phyloP scores from a whole-genome alignment of 2,797 vertebrate genomes.

The Alauda arvensis region DNA sequence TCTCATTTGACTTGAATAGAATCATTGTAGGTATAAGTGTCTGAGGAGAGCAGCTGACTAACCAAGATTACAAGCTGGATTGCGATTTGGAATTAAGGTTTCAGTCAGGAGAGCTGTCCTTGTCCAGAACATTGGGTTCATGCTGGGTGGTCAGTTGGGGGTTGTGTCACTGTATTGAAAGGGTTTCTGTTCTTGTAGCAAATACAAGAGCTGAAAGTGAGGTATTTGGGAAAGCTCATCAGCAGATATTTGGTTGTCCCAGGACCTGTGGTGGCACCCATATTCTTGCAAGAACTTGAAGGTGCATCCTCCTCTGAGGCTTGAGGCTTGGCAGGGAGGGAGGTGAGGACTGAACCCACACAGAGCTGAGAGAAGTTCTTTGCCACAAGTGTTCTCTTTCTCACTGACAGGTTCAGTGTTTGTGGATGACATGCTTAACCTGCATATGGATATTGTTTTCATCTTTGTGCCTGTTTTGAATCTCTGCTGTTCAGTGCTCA shows the following conservation, averaged over 20 bases:
- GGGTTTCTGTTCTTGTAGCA: background rate
- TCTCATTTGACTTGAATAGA: background rate
- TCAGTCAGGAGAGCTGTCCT: background rate
- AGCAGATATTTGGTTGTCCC: background rate
- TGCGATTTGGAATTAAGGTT: background rate
- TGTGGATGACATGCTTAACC: background rate
- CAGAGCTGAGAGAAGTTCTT: background rate
- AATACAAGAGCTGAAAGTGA: background rate
- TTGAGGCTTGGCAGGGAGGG: background rate
- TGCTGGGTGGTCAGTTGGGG: background rate
- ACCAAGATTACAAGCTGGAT: background rate
- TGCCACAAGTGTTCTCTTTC: background rate
- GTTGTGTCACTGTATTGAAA: background rate
- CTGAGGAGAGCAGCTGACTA: background rate
- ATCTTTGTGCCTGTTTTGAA: background rate
- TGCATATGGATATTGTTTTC: slow-evolving; percentile 1
- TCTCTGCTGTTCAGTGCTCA: background rate
- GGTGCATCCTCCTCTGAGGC: background rate
- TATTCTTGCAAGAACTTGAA: background rate
- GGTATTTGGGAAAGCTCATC: background rate
- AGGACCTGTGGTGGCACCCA: background rate
- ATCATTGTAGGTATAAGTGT: background rate
- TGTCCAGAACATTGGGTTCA: background rate
- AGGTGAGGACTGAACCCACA: background rate
- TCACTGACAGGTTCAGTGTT: background rate